Base-by-base conservation (phyloP, 2,888 invertebrate genomes). In the Acanthacorydalis orientalis region DNA sequence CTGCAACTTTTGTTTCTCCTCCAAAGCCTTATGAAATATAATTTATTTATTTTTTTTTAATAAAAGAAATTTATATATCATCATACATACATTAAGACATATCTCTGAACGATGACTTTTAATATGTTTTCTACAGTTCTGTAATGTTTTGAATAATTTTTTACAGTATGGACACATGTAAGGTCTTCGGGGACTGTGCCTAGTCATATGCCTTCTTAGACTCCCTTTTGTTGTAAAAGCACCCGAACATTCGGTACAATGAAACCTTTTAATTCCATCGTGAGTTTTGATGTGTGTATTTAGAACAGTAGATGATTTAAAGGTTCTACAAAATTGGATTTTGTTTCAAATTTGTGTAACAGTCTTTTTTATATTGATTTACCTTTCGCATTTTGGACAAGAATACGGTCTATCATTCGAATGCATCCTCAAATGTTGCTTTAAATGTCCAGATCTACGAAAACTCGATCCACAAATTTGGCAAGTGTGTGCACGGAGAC, bases 91-190 rank as follows among this genome's bases (percentile, higher is more conserved):
- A 23, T 23, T 23, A 6, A 23, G 23, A 6, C 23, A 23, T 23
- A 23, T 23, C 2, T 23, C 23, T 23, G 23, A 23, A 23, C 23
- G 23, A 57, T 80, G 80, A 4, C 72, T 69, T 54, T 72, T 73
- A 64, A 80, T 78, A 56, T 82, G 81, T 53, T 76, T 77, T 54
- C 75, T 69, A 57, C 78, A 78, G 56, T 74, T 71, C 15, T 73
- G 68, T 11, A 68, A 61, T 3, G 72, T 72, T 60, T 76, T 77
- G 59, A 76, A 78, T 8, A 67, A 68, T 55, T 74, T 73, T 51
- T 67, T 68, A 56, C 78, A 78, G 57, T 75, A 75, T 0, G 76
- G 76, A 58, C 78, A 78, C 61, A 71, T 64, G 56, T 66, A 75
- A 1, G 73, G 72, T 46, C 68, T 63, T 38, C 60, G 59, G 46